These are phyloP conservation scores for Pyrrhosoma nymphula DNA, from an alignment of 2,888 invertebrate species.

Conservation along the genomic window DNA sequence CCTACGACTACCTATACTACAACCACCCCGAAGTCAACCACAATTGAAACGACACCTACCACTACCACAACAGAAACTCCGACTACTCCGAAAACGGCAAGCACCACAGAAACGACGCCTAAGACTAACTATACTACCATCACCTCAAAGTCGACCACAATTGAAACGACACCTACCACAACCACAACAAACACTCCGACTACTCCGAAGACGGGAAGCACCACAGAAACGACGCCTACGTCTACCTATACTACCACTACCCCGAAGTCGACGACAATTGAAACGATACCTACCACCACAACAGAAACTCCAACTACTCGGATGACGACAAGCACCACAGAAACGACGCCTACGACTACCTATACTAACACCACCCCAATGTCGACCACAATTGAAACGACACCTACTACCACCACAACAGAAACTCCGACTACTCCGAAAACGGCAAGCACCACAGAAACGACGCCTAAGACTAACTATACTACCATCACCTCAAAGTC, in stretches of 20 bases:
- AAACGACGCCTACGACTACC: too few relatives aligned
- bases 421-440: constrained; percentile 75
- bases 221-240: constrained; percentile 69
- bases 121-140: not conserved
- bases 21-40: too few relatives aligned
- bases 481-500: too few relatives aligned
- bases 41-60: too few relatives aligned
- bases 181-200: constrained; percentile 54
- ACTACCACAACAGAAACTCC: too few relatives aligned
- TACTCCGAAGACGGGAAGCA: constrained; percentile 52
- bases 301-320: too few relatives aligned
- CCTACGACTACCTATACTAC: too few relatives aligned
- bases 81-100: too few relatives aligned
- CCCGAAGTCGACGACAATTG: too few relatives aligned
- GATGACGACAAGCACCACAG: not conserved
- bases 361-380: too few relatives aligned
- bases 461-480: constrained; percentile 72
- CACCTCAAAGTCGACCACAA: constrained; percentile 65
- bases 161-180: constrained; percentile 69
- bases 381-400: too few relatives aligned
- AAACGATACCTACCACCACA: too few relatives aligned
- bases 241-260: not conserved
- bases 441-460: constrained; percentile 75
- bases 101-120: constrained; percentile 73
- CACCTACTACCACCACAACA: constrained; percentile 61